Base-by-base conservation (phyloP, 37 sponge, comb jelly and placozoan genomes). In the Tethya wilhelma region DNA sequence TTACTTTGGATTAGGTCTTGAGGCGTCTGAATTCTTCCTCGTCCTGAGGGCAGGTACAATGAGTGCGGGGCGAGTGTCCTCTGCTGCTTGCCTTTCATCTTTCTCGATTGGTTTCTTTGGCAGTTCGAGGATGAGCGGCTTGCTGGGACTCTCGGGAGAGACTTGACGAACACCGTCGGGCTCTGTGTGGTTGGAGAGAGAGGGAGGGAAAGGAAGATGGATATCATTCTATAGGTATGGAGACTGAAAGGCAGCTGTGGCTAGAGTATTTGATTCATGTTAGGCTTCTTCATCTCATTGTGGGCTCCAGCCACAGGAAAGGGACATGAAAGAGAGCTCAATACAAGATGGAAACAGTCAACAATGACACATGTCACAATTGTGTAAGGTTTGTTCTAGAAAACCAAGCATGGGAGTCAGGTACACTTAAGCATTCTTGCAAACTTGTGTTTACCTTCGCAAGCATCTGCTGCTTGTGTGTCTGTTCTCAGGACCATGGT, bases 101-200 rank as follows among this genome's bases (percentile, higher is more conserved):
- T 11, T 44, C 0, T 28, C 23, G 6, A 19, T 26, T 4, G 20
- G 7, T 4, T 12, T 44, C 32, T 1, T 42, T 2, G 65, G 26
- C 17, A 46, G 14, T 28, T 44, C 67, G 22, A 38, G 64, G 14
- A 78, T 12, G 59, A 68, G 34, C 2, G 79, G 73, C 33, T 71
- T 78, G 63, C 57, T 56, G 34, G 86, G 86, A 26, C 86, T 86
- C 0, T 79, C 79, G 3, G 86, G 86, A 26, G 86, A 78, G 34
- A 49, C 53, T 38, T 76, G 79, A 0, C 38, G 30, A 17, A 56
- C 30, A 1, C 79, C 79, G 9, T 59, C 78, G 31, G 34, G 67
- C 33, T 83, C 84, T 83, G 74, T 1, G 58, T 1, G n/a, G n/a
- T n/a, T n/a, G n/a, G n/a, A n/a, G 64, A n/a, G 26, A n/a, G 64